Percentiles rank a stretch among this genome's conserved stretches.
Evolutionary conservation across 2,888 invertebrate species (phyloP).

Genomic region (Eutolmus rufibarbis): DNA sequence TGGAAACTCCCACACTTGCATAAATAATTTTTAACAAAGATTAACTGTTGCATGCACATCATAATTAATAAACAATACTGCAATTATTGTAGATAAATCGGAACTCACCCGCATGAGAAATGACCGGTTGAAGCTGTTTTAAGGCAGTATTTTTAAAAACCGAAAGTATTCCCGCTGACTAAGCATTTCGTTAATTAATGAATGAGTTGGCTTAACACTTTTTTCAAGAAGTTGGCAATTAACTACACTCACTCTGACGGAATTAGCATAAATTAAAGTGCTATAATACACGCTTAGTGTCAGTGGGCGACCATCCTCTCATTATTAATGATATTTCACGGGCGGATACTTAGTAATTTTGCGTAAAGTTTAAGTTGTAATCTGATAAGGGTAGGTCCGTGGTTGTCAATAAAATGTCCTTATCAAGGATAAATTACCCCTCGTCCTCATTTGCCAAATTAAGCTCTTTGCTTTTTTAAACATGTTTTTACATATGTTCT

Average conservation of each 20-base stretch:
- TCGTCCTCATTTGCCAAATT: background rate
- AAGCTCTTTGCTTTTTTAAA: background rate
- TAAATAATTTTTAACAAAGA: background rate
- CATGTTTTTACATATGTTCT: no score
- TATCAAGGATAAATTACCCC: background rate
- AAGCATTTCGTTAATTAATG: background rate
- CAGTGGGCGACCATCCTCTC: background rate
- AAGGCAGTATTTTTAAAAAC: background rate
- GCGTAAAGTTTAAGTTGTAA: background rate
- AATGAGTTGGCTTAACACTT: background rate
- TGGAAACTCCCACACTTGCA: background rate
- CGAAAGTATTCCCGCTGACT: background rate
- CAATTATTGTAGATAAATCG: background rate
- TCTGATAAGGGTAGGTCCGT: background rate
- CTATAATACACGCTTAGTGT: background rate
- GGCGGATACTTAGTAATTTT: background rate
- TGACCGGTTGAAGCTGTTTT: background rate
- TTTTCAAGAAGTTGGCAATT: background rate
- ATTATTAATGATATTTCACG: background rate
- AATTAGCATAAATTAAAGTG: background rate
- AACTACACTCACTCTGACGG: background rate
- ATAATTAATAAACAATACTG: background rate
- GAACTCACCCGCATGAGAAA: background rate
- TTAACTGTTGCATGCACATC: background rate
- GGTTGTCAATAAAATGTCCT: background rate